Evolutionary conservation across 2,888 invertebrate genomes (phyloP), one percentile per base, ranked within the genome.

Genomic region (Eupeodes latifasciatus): DNA sequence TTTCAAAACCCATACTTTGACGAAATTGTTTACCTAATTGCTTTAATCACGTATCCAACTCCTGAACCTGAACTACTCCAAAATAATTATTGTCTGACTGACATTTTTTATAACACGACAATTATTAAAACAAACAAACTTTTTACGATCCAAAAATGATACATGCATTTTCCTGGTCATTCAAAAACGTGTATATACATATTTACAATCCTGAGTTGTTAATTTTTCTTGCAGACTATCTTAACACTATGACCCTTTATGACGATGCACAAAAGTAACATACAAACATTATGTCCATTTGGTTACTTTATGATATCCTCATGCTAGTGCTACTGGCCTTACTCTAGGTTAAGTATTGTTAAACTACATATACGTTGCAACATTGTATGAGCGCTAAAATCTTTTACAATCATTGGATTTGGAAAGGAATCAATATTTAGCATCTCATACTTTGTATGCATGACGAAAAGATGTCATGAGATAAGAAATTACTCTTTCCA

Each of bases 321-420:
- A 51, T 6, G 67, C 88, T 84, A 87, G 83, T 36, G 84, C 88
- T 84, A 87, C 87, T n/a, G 87, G 76, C 16, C 51, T 83, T 83
- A 80, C 83, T 51, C 87, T 51, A 36, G 59, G 71, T 57, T 44
- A 47, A 57, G 14, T 5, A 19, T n/a, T 36, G 16, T 36, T 6
- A 69, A 12, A 66, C 62, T n/a, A 19, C 19, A n/a, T 62, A 66
- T 9, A 40, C 27, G 49, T 27, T 64, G 64, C 88, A 88, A 88
- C 88, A 81, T 84, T 88, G 84, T 88, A 81, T 12, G 16, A 36
- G 77, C 78, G 88, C 67, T 85, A 88, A 88, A 61, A 62, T 6
- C 44, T 84, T 85, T 40, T 16, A 64, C 84, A 84, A 84, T 67
- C 57, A 85, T 11, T 69, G n/a, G 27, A 16, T 10, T 77, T 14